Conservation (phyloP, 2,113 vertebrate genomes). For the Gulo gulo region DNA sequence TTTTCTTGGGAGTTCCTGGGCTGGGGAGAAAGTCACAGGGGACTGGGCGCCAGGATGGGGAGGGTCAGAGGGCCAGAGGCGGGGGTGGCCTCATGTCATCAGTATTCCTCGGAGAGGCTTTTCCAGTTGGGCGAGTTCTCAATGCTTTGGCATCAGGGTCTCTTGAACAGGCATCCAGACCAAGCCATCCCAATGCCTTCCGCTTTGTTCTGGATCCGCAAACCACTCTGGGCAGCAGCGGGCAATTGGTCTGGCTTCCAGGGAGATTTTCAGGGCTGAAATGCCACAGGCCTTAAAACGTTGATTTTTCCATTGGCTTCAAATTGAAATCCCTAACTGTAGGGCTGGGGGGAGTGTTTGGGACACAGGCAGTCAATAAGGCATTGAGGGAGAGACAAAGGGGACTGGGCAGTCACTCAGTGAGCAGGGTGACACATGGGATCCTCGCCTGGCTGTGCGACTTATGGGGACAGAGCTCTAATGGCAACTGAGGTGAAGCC, state of each 20-base stretch:
- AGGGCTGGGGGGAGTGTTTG: background rate
- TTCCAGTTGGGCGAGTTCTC: background rate
- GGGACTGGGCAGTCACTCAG: accelerated
- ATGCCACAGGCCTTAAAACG: constrained; percentile 19
- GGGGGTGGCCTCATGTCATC: accelerated
- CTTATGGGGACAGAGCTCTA: accelerated
- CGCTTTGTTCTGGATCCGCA: accelerated
- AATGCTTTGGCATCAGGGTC: background rate
- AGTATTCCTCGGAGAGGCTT: background rate
- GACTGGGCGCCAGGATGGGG: background rate
- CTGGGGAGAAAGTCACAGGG: too few species aligned
- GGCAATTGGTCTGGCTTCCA: background rate
- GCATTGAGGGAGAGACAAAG: accelerated
- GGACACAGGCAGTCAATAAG: background rate
- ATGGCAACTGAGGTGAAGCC: accelerated
- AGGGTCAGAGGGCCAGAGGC: background rate
- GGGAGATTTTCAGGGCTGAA: background rate
- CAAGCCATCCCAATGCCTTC: accelerated
- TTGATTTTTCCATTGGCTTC: background rate
- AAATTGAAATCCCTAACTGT: background rate
- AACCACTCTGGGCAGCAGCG: accelerated
- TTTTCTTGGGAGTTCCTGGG: background rate
- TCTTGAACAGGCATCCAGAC: background rate
- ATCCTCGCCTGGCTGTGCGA: accelerated
- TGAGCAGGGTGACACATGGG: accelerated